Conservation (phyloP, 2,797 vertebrate genomes). For the Clarias fuscus region DNA sequence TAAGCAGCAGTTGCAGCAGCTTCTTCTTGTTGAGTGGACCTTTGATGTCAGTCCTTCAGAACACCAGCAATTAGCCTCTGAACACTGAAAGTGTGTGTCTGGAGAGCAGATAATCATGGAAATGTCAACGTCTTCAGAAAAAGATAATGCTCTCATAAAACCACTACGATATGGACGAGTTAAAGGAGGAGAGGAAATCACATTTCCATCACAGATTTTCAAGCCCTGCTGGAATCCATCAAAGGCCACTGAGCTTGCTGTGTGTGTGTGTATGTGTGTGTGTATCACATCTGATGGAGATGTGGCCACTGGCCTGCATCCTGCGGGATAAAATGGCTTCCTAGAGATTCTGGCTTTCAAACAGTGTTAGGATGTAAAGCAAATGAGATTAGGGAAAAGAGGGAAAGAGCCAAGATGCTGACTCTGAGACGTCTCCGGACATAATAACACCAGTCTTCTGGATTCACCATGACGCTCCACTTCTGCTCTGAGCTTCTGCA, state of each 20-base stretch:
- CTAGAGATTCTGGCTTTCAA: background rate
- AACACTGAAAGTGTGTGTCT: too few relatives aligned
- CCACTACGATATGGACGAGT: background rate
- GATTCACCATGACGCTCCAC: background rate
- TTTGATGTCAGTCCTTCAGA: too few relatives aligned
- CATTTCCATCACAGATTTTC: background rate
- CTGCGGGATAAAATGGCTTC: background rate
- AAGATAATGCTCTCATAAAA: background rate
- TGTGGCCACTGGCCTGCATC: background rate
- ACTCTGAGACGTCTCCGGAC: background rate
- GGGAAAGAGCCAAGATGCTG: background rate
- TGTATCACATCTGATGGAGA: background rate
- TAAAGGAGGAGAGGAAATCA: background rate
- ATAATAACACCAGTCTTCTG: background rate
- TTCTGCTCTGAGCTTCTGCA: background rate
- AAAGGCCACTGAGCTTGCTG: background rate
- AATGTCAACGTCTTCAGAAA: background rate
- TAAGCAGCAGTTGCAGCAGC: too few relatives aligned
- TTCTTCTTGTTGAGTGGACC: too few relatives aligned
- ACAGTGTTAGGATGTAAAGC: background rate
- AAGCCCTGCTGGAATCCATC: background rate
- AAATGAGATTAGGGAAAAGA: background rate
- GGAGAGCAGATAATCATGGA: background rate
- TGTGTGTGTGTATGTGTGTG: background rate
- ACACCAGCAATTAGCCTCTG: too few relatives aligned